Evolutionary conservation across 2,113 vertebrate genomes (phyloP).

Genomic region (Neotragus pygmaeus): DNA sequence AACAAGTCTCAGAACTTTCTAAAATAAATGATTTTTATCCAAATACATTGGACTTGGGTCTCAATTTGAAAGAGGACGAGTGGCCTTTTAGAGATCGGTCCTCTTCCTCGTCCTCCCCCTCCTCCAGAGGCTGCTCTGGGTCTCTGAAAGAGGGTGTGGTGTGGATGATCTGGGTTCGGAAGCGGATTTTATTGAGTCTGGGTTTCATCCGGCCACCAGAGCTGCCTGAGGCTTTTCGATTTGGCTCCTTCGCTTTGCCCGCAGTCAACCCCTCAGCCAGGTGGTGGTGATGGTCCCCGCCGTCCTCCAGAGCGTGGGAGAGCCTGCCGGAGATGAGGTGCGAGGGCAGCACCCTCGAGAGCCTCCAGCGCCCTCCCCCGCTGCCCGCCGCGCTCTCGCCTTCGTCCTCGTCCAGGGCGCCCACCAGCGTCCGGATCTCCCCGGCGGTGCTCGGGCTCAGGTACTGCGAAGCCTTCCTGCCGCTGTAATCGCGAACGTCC

Average conservation of each 20-base stretch:
- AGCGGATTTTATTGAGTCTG: conserved; percentile 89
- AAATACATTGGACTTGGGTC: conserved; percentile 94
- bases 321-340: conserved; percentile 88
- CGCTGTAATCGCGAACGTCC: conserved; percentile 91
- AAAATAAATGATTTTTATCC: conserved; percentile 80
- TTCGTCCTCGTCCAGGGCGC: conserved; percentile 75
- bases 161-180: conserved; percentile 94
- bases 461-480: conserved; percentile 92
- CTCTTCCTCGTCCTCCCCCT: conserved; percentile 85
- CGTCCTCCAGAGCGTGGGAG: conserved; percentile 76
- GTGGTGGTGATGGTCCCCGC: conserved; percentile 62
- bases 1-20: neutral
- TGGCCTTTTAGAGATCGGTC: conserved; percentile 81
- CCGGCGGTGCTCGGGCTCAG: conserved; percentile 77
- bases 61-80: conserved; percentile 82
- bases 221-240: conserved; percentile 83
- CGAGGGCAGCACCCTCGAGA: conserved; percentile 88
- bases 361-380: conserved; percentile 84
- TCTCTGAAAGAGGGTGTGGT: conserved; percentile 85
- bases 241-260: conserved; percentile 79
- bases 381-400: conserved; percentile 53
- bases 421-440: conserved; percentile 87
- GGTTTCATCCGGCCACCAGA: conserved; percentile 87
- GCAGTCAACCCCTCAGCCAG: conserved; percentile 74
- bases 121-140: conserved; percentile 70